Conservation (phyloP, 2,888 invertebrate genomes). For the Eutolmus rufibarbis region DNA sequence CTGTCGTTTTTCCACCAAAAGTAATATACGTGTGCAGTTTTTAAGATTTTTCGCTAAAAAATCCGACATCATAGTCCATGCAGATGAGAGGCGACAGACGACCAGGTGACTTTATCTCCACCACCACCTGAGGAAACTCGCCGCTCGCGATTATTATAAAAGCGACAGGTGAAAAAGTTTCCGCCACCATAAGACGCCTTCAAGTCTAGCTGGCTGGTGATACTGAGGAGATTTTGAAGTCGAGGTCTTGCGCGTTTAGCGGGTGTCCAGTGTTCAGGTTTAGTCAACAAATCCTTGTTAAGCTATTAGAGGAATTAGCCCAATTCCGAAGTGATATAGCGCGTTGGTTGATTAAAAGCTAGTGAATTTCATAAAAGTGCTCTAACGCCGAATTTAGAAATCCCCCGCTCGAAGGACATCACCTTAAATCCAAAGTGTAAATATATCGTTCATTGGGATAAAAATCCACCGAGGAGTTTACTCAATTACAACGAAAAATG, state of each 20-base stretch:
- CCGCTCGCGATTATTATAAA: conserved; percentile 55
- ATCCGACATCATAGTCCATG: neutral
- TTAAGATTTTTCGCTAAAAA: conserved; percentile 23
- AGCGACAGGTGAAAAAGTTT: conserved; percentile 56
- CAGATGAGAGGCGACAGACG: neutral
- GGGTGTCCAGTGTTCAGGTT: neutral
- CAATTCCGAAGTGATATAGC: conserved; percentile 26
- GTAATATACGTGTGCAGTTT: conserved; percentile 20
- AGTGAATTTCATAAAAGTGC: neutral
- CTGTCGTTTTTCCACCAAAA: neutral
- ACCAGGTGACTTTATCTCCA: conserved; percentile 15
- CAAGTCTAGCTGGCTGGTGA: conserved; percentile 61
- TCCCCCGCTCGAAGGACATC: neutral
- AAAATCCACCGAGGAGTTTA: neutral
- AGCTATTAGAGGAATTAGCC: conserved; percentile 6
- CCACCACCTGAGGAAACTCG: conserved; percentile 39
- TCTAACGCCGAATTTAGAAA: neutral
- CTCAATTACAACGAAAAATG: conserved; percentile 43
- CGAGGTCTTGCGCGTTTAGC: conserved; percentile 53
- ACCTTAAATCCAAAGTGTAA: neutral
- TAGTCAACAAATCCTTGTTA: conserved; percentile 27
- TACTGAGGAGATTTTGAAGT: conserved; percentile 51
- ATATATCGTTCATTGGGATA: neutral
- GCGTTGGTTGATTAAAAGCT: conserved; percentile 9
- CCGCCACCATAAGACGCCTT: conserved; percentile 63